Base-by-base conservation (phyloP, 2,797 vertebrate species). In the Clarias platycephalus region DNA sequence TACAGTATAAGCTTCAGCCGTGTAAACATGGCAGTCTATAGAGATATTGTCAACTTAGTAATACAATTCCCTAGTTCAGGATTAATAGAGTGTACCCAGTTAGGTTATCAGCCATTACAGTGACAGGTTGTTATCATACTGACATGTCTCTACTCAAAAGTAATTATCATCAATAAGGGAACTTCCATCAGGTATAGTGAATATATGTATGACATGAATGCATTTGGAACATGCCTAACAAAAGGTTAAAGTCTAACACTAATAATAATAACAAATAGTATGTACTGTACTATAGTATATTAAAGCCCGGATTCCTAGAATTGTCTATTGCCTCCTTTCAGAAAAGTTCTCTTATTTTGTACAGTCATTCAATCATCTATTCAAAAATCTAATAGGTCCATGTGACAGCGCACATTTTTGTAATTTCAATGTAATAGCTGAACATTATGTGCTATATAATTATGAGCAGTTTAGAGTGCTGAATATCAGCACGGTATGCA, bases 61-160 rank as follows among this genome's bases (percentile, higher is more conserved):
- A 70, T 49, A 57, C 34, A 24, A 66, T n/a, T 24, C 70, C 60
- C 26, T 31, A 68, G 44, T 75, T 75, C 31, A 34, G 20, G 44
- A 83, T 87, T 89, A 88, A 86, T 81, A 84, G 60, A 82, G 82
- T 66, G 80, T 83, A 66, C 60, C 55, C 84, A 75, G 83, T 87
- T 89, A 88, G 85, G 85, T 83, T 82, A 71, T 80, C 28, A 80
- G 67, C 71, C n/a, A 76, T 86, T 87, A 84, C 78, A 86, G 57
- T 83, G 86, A 87, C 80, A 85, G 82, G 84, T 82, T 72, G 72
- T 58, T 66, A 83, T 84, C 68, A 77, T 82, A 31, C 37, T 40
- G 80, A 26, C 71, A 72, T 83, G 85, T 77, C 34, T 34, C 55
- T 63, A 7, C 20, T 55, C 22, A 60, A 76, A 79, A 62, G 75